Evolutionary conservation across 1,140 invertebrate species (phyloP), one percentile per base, ranked within the genome.

Genomic region (Drosophila ercepeae): DNA sequence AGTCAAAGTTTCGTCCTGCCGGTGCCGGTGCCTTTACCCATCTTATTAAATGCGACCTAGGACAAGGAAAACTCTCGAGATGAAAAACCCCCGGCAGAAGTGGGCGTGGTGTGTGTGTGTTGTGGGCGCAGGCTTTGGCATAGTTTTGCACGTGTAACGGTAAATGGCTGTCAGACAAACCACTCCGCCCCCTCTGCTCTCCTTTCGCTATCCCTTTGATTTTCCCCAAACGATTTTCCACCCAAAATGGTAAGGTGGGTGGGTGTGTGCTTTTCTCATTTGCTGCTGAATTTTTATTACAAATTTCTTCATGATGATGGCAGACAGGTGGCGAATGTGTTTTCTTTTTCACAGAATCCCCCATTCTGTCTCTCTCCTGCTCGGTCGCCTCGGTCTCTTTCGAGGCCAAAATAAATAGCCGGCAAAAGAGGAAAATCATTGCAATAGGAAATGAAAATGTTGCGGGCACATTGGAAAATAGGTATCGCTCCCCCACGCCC

Each of bases 371-470:
- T 14, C 8, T 14, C 4, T 14, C 7, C 27, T 5, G 18, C 29
- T 48, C 18, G 41, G 19, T 61, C 59, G 29, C 13, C 8, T 13
- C 14, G 4, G 25, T 6, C 14, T 18, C 27, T 48, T 36, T 50
- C 21, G 16, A 44, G 69, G 70, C 70, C 76, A 86, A 75, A 74
- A 86, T 88, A 88, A 86, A 86, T 86, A 86, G 73, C 76, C 46
- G 73, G 68, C 48, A 60, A 70, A 73, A 70, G 27, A 46, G 64
- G 60, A 81, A 88, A 82, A 86, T 88, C 82, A 82, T 86, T 86
- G 82, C 82, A 88, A 78, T 88, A 88, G 82, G 82, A 86, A 86
- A 86, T 86, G 82, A 86, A 86, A 86, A 88, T 77, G 82, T 74
- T 65, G 76, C 53, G 72, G 72, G 46, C 48, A 41, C 45, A 48